Base-by-base conservation (phyloP, 2,888 invertebrate species). In the Phortica okadai region DNA sequence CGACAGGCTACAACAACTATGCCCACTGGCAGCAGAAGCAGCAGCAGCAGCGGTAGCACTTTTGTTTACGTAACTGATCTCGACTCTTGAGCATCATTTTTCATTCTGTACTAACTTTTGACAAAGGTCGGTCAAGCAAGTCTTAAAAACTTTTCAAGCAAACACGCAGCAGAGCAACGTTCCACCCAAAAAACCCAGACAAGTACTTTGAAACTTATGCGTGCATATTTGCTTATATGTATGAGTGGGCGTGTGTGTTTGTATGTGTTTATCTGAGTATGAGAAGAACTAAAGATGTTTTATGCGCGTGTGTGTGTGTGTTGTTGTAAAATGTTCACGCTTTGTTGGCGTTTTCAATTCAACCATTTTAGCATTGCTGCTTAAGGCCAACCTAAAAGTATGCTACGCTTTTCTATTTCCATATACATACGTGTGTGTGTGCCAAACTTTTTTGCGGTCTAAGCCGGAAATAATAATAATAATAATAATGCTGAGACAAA, bases 101-200 rank as follows among this genome's bases (percentile, higher is more conserved):
- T 86, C 86, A 88, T 86, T 87, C 85, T 41, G 88, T 83, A 85
- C 87, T 79, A 86, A 86, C 86, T 86, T 86, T 87, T 86, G 86
- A 86, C 88, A 86, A 88, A 86, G 86, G 86, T 86, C 86, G 86
- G 86, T 86, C 88, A 87, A 86, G 88, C 86, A 85, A 87, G 88
- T 88, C 86, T 87, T 88, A 86, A 86, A 86, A 85, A 85, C 87
- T 85, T 85, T 85, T 85, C 87, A 85, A 85, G 82, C 85, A 88
- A 86, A 85, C 86, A 85, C 85, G 87, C 88, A 85, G 50, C 25
- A 59, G 0, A 59, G 21, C 33, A 50, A 14, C 14, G 14, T 11
- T 11, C 50, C 50, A 62, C 25, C 25, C 25, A 16, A 16, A 62
- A 62, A 16, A 25, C 62, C 10, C 62, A 62, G 10, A 10, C n/a